A percentile compares a stretch with the other conserved stretches of the same genome.
Evolutionary conservation across 64 coral and sea anemone species (phyloP).

Genomic region (Actinia equina): DNA sequence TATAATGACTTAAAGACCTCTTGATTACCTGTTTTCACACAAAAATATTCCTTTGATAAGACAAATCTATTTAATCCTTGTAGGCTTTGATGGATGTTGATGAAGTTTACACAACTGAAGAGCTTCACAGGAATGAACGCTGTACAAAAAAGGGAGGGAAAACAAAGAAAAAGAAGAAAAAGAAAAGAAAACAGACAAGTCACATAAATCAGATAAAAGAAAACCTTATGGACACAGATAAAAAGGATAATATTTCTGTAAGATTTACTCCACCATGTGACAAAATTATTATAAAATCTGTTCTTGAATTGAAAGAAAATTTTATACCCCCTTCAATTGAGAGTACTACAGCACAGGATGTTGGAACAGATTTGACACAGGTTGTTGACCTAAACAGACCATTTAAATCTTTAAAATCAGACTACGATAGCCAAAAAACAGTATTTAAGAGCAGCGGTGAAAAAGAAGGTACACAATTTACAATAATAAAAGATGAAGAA

Average conservation of each 20-base stretch:
- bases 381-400: background rate
- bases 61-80: background rate
- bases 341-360: background rate
- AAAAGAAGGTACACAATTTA: background rate
- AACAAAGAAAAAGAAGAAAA: slow-evolving; percentile 54
- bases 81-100: slow-evolving; percentile 98
- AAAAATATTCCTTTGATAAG: too few species aligned
- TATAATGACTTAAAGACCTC: too few species aligned
- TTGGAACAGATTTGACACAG: background rate
- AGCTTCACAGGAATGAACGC: slow-evolving; percentile 20
- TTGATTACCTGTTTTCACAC: too few species aligned
- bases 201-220: background rate
- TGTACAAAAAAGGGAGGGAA: background rate
- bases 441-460: background rate
- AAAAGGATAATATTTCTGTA: background rate
- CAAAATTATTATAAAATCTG: background rate
- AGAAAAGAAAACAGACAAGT: slow-evolving; percentile 52
- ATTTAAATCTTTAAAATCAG: background rate
- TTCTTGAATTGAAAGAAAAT: background rate
- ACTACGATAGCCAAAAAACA: background rate
- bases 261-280: too few species aligned
- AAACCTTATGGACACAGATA: background rate
- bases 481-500: background rate
- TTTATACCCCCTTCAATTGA: background rate
- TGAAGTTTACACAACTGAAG: slow-evolving; percentile 84